A percentile compares a stretch with the other conserved stretches of the same genome.
phyloP scores from a whole-genome alignment of 2,113 vertebrate species.

The Limanda limanda region DNA sequence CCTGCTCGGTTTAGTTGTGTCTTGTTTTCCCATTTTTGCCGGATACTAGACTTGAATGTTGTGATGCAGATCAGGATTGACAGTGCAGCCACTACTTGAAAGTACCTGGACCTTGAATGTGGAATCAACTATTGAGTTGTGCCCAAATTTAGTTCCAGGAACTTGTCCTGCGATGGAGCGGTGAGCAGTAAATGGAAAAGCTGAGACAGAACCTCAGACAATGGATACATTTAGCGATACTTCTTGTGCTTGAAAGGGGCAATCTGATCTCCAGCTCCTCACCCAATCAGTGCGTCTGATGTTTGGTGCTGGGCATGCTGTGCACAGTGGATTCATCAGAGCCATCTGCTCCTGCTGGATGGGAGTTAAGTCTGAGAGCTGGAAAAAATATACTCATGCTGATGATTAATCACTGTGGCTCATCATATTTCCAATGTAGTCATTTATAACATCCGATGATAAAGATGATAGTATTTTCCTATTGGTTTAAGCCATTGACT shows the following conservation, averaged over 20 bases:
- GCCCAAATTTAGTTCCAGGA: background rate
- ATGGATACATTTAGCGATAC: background rate
- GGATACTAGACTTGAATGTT: background rate
- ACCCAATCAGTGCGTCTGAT: background rate
- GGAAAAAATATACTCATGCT: background rate
- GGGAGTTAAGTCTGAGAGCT: background rate
- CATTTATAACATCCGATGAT: background rate
- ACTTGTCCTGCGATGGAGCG: background rate
- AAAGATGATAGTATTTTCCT: background rate
- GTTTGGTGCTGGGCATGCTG: background rate
- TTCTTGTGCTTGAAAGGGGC: background rate
- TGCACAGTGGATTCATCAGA: background rate
- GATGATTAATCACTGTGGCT: background rate
- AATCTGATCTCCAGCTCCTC: background rate
- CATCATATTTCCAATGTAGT: background rate
- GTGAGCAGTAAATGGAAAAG: background rate
- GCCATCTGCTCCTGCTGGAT: background rate
- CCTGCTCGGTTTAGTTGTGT: background rate
- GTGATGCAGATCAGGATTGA: background rate
- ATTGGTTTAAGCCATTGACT: background rate
- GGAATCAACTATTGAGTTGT: background rate
- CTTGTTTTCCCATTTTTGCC: background rate
- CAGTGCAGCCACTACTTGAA: background rate
- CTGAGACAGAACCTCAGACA: background rate
- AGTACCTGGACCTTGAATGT: background rate